These are phyloP conservation scores for Latrodectus geometricus DNA, from an alignment of 1,140 invertebrate species.

Conservation along the genomic window DNA sequence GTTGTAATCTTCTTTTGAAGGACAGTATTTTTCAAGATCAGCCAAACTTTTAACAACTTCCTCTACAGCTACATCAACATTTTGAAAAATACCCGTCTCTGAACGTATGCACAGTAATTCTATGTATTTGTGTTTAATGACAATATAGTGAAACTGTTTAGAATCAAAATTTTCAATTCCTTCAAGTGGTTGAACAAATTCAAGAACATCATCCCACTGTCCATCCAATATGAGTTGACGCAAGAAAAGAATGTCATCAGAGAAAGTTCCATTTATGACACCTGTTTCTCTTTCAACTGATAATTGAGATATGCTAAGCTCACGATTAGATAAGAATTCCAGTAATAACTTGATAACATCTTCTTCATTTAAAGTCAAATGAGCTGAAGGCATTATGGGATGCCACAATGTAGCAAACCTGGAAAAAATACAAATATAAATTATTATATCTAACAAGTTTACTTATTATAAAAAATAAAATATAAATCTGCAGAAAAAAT, in stretches of 20 bases:
- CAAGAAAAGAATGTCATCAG: conserved; percentile 92
- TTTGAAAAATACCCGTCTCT: conserved; percentile 76
- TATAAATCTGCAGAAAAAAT: too few species aligned
- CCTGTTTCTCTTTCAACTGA: conserved; percentile 94
- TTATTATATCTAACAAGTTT: neutral
- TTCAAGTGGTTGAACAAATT: conserved; percentile 96
- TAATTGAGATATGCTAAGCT: conserved; percentile 90
- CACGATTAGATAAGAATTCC: conserved; percentile 91
- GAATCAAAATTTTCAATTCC: conserved; percentile 78
- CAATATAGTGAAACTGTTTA: conserved; percentile 84
- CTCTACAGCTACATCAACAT: conserved; percentile 91
- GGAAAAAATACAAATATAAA: conserved; percentile 24
- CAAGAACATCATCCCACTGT: conserved; percentile 97
- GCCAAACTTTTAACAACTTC: conserved; percentile 90
- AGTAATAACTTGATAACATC: conserved; percentile 90
- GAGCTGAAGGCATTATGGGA: conserved; percentile 69
- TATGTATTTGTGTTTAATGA: conserved; percentile 93
- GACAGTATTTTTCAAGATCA: conserved; percentile 87
- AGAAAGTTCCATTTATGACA: conserved; percentile 90
- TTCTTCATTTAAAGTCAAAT: conserved; percentile 86
- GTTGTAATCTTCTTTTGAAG: conserved; percentile 94
- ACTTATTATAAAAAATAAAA: too few species aligned
- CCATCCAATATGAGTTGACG: conserved; percentile 91
- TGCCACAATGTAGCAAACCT: conserved; percentile 51
- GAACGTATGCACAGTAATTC: conserved; percentile 94